Conservation (phyloP, 2,888 invertebrate species). For the Idaea biselata region DNA sequence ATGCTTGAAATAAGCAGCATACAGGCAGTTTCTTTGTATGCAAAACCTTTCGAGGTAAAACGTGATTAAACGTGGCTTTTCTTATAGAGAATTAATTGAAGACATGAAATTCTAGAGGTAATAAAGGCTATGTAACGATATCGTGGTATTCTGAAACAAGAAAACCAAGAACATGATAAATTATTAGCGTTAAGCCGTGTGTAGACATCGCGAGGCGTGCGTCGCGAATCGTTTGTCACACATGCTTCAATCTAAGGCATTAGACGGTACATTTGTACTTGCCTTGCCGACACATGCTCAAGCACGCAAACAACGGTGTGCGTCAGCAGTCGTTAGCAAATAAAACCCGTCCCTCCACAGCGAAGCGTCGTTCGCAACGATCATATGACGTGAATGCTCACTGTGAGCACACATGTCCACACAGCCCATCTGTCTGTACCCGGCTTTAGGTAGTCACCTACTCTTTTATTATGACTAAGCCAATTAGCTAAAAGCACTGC, state of each 20-base stretch:
- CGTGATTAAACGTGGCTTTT: neutral
- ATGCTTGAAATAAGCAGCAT: neutral
- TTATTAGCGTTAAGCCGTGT: neutral
- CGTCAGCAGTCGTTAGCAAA: too few relatives aligned
- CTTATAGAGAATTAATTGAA: neutral
- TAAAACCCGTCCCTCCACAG: too few relatives aligned
- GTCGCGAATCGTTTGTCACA: too few relatives aligned
- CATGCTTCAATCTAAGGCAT: too few relatives aligned
- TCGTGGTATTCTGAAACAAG: neutral
- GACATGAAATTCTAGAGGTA: neutral
- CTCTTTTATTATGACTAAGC: neutral
- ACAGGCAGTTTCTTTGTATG: neutral
- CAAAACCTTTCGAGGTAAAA: neutral
- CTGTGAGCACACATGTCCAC: too few relatives aligned
- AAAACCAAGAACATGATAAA: neutral
- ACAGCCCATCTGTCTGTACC: too few relatives aligned
- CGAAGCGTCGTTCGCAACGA: too few relatives aligned
- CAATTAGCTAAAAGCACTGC: conserved; percentile 1
- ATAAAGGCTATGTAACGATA: neutral
- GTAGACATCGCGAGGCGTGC: neutral
- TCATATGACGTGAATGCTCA: too few relatives aligned
- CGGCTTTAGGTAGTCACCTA: neutral
- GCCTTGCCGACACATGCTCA: too few relatives aligned
- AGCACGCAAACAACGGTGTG: too few relatives aligned
- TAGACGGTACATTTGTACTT: too few relatives aligned